Conservation (phyloP, 2,888 invertebrate species). For the Napeogenes sylphis region DNA sequence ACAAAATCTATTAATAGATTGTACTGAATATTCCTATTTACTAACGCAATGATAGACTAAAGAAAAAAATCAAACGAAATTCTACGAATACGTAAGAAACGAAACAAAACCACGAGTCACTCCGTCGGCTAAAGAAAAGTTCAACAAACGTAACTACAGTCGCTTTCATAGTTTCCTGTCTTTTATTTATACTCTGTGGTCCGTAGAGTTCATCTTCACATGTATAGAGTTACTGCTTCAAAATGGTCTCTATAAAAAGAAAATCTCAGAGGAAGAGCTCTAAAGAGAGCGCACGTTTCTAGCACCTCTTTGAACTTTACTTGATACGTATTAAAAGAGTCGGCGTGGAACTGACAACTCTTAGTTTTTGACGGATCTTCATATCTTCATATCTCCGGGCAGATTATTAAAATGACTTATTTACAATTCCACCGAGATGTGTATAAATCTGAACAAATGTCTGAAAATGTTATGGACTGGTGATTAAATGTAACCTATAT, state of each 20-base stretch:
- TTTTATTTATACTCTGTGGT: conserved; percentile 19
- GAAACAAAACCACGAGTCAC: neutral
- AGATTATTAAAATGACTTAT: neutral
- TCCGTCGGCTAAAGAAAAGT: neutral
- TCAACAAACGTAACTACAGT: conserved; percentile 1
- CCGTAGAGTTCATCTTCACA: conserved; percentile 11
- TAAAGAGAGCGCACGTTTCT: conserved; percentile 46
- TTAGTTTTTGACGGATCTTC: conserved; percentile 7
- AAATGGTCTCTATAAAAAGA: conserved; percentile 31
- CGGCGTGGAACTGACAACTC: conserved; percentile 39
- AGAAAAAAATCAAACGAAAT: neutral
- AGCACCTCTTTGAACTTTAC: conserved; percentile 49
- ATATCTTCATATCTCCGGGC: neutral
- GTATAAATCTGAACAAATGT: too few relatives aligned
- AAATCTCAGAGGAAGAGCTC: conserved; percentile 38
- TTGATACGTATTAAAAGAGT: conserved; percentile 48
- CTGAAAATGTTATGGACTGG: too few relatives aligned
- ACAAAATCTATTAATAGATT: too few relatives aligned
- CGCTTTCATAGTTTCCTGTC: conserved; percentile 7
- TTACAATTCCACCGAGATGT: too few relatives aligned
- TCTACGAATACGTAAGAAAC: neutral
- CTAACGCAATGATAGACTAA: neutral
- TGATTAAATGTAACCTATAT: conserved; percentile 23
- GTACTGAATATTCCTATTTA: neutral
- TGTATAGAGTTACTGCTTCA: conserved; percentile 28